Percentiles rank a stretch among this genome's conserved stretches.
Conservation (phyloP, 2,113 vertebrate species). For the Aldabrachelys gigantea region DNA sequence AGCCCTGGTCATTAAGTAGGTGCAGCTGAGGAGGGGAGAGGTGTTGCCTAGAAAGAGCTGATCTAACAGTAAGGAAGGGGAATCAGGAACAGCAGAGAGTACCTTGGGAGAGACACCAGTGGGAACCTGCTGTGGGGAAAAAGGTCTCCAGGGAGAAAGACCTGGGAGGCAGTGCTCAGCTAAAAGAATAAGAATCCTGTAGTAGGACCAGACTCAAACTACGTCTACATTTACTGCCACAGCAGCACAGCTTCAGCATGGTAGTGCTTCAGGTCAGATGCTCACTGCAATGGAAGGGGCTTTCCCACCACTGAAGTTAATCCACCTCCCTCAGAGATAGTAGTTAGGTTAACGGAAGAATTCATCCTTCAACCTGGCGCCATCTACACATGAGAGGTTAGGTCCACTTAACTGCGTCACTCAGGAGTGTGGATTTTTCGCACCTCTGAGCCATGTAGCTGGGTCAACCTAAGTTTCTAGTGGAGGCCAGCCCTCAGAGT, state of each 20-base stretch:
- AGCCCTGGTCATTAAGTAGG: too few relatives aligned
- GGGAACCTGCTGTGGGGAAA: too few relatives aligned
- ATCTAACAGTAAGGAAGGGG: too few relatives aligned
- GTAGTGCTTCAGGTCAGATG: not conserved
- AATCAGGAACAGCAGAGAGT: too few relatives aligned
- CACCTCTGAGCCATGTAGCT: not conserved
- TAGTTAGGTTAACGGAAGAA: not conserved
- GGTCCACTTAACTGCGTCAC: not conserved
- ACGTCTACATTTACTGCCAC: not conserved
- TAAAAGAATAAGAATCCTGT: not conserved
- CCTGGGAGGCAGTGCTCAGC: not conserved
- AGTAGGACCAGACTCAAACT: not conserved
- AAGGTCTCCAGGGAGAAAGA: not conserved
- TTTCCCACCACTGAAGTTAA: not conserved
- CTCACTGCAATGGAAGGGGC: too few relatives aligned
- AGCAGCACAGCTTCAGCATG: not conserved
- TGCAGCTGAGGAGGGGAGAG: too few relatives aligned
- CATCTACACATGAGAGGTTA: too few relatives aligned
- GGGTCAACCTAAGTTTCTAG: not conserved
- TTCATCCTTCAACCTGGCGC: not conserved
- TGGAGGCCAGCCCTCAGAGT: not conserved
- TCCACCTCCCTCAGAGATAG: too few relatives aligned
- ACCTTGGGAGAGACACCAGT: too few relatives aligned
- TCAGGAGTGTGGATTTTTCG: not conserved
- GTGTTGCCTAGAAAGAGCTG: too few relatives aligned